Percentiles rank a stretch among this genome's conserved stretches.
phyloP scores from a whole-genome alignment of 1,140 invertebrate genomes.

The Dendroctonus valens region DNA sequence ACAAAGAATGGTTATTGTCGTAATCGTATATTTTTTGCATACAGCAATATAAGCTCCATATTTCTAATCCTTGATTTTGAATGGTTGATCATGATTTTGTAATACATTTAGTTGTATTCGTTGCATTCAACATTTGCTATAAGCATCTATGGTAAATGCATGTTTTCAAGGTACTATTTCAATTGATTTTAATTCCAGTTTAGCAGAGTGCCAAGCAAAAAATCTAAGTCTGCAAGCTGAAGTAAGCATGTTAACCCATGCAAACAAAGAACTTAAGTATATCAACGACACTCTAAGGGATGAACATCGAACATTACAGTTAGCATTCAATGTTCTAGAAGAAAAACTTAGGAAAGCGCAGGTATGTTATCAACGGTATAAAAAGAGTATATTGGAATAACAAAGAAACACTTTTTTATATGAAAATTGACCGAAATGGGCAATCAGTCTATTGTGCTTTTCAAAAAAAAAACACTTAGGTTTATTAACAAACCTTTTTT shows the following conservation, averaged over 20 bases:
- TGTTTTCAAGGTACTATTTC: not conserved
- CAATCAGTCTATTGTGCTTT: no score
- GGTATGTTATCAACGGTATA: slow-evolving; percentile 50
- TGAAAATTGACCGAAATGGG: no score
- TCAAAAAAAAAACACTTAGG: no score
- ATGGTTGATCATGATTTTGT: not conserved
- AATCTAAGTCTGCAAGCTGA: slow-evolving; percentile 66
- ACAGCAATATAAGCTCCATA: no score
- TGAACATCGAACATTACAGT: slow-evolving; percentile 91
- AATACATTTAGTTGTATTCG: not conserved
- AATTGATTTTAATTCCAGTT: slow-evolving; percentile 54
- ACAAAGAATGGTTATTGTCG: no score
- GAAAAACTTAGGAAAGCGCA: slow-evolving; percentile 83
- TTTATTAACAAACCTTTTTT: no score
- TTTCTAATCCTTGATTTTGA: not conserved
- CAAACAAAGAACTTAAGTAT: slow-evolving; percentile 71
- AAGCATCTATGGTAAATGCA: not conserved
- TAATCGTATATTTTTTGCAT: no score
- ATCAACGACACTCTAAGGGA: slow-evolving; percentile 87
- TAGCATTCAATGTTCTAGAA: slow-evolving; percentile 85
- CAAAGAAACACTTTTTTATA: no score
- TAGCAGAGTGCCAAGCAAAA: slow-evolving; percentile 67
- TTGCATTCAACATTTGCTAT: not conserved
- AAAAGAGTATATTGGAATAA: no score
- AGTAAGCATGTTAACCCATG: slow-evolving; percentile 63